A percentile compares a stretch with the other conserved stretches of the same genome.
These are phyloP conservation scores for Uria aalge DNA, from an alignment of 2,113 vertebrate genomes.

Conservation along the genomic window DNA sequence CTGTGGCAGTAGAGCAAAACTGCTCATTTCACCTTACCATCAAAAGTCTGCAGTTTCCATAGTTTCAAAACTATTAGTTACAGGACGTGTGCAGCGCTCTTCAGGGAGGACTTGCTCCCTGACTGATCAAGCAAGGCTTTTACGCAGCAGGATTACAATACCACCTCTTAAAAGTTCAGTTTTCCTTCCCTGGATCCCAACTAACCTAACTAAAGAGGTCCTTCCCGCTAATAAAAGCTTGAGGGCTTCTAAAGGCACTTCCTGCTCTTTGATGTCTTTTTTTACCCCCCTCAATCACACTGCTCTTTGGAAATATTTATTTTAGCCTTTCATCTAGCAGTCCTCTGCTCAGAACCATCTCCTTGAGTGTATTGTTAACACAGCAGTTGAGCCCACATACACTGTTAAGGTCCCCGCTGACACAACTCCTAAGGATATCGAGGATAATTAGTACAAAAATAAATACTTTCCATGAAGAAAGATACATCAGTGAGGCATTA, in stretches of 20 bases:
- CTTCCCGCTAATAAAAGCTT: background rate
- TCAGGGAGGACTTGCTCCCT: background rate
- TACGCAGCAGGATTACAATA: accelerated
- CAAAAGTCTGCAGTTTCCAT: background rate
- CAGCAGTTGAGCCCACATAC: background rate
- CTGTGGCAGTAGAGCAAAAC: background rate
- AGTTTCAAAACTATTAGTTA: background rate
- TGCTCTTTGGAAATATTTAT: background rate
- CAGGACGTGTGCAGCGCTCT: accelerated
- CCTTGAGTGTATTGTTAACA: background rate
- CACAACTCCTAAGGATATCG: background rate
- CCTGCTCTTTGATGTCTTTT: background rate
- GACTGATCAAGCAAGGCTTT: background rate
- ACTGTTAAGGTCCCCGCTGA: background rate
- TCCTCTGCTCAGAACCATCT: background rate
- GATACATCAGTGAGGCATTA: background rate
- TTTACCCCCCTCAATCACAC: background rate
- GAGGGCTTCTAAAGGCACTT: background rate
- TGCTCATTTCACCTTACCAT: background rate
- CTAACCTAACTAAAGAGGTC: background rate
- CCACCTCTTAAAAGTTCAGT: background rate
- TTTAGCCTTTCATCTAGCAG: background rate
- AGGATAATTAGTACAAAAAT: background rate
- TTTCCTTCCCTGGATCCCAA: background rate
- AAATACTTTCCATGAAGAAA: background rate